A percentile compares a stretch with the other conserved stretches of the same genome.
These are phyloP conservation scores for Drosophila mauritiana DNA, from an alignment of 1,140 invertebrate species.

Conservation along the genomic window DNA sequence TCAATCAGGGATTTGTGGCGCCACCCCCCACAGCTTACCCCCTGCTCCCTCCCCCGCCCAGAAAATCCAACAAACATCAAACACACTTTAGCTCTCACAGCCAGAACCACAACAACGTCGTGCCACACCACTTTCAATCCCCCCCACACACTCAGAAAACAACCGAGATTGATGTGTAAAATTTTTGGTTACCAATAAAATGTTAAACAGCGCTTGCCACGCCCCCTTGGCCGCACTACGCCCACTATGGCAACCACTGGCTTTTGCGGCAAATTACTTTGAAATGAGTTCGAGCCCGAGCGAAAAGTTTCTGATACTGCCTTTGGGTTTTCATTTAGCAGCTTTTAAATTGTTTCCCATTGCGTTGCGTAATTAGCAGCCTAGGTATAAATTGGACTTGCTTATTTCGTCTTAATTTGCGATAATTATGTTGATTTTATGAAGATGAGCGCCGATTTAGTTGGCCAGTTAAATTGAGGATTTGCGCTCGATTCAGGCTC, in stretches of 20 bases:
- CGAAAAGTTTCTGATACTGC: slow-evolving; percentile 51
- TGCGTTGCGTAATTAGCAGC: slow-evolving; percentile 59
- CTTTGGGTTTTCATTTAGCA: slow-evolving; percentile 12
- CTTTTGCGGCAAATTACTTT: slow-evolving; percentile 76
- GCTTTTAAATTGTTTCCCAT: slow-evolving; percentile 63
- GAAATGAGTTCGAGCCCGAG: slow-evolving; percentile 58
- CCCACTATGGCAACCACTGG: slow-evolving; percentile 20
- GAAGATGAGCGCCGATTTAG: slow-evolving; percentile 48
- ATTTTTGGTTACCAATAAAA: slow-evolving; percentile 82
- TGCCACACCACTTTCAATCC: background rate
- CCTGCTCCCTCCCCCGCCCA: background rate
- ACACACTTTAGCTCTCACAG: slow-evolving; percentile 67
- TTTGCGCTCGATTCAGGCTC: background rate
- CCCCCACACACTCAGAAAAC: slow-evolving; percentile 6
- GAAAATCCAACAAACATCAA: slow-evolving; percentile 65
- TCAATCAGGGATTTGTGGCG: slow-evolving; percentile 32
- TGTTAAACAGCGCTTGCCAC: slow-evolving; percentile 54
- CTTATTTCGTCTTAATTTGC: slow-evolving; percentile 73
- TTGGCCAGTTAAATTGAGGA: slow-evolving; percentile 30
- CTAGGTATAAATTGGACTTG: slow-evolving; percentile 38
- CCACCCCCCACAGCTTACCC: background rate
- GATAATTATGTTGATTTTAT: slow-evolving; percentile 80
- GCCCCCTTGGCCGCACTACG: slow-evolving; percentile 4
- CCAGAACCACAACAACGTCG: slow-evolving; percentile 35
- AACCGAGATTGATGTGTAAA: slow-evolving; percentile 71